A percentile compares a stretch with the other conserved stretches of the same genome.
These are phyloP conservation scores for Phyllostomus discolor DNA, from an alignment of 2,113 vertebrate genomes.

Conservation along the genomic window DNA sequence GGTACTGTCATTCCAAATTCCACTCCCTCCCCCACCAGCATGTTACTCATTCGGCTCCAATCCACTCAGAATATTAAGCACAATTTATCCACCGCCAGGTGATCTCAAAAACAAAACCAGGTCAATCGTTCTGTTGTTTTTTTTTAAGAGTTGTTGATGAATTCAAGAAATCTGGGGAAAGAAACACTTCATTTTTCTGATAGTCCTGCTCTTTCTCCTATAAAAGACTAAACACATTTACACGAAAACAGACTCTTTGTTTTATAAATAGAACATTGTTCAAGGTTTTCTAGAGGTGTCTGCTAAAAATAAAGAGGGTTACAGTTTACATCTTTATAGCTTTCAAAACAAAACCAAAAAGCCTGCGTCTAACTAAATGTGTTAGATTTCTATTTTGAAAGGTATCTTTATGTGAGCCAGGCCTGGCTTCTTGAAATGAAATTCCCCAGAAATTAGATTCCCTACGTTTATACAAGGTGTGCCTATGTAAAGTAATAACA, in stretches of 20 bases:
- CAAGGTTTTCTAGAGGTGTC: constrained; percentile 66
- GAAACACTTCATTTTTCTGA: constrained; percentile 38
- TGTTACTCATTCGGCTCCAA: not conserved
- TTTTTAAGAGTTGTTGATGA: constrained; percentile 19
- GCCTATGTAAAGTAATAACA: constrained; percentile 9
- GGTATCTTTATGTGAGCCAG: constrained; percentile 45
- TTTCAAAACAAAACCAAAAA: constrained; percentile 56
- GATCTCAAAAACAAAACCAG: constrained; percentile 41
- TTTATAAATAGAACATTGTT: constrained; percentile 69
- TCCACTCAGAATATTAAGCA: not conserved
- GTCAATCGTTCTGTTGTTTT: not conserved
- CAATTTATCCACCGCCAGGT: constrained; percentile 1
- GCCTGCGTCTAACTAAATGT: not conserved
- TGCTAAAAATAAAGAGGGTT: constrained; percentile 68
- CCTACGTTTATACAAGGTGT: constrained; percentile 21
- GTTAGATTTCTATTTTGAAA: constrained; percentile 48
- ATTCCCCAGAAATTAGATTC: constrained; percentile 53
- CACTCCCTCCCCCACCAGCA: not conserved
- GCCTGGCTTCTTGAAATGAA: constrained; percentile 40
- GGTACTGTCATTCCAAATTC: not conserved
- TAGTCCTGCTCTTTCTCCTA: constrained; percentile 20
- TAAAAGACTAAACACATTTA: constrained; percentile 25
- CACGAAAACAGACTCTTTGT: constrained; percentile 57
- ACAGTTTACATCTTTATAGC: constrained; percentile 56
- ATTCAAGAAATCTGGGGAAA: constrained; percentile 42